phyloP scores from a whole-genome alignment of 1,140 invertebrate genomes.

The Lasioglossum baleicum region DNA sequence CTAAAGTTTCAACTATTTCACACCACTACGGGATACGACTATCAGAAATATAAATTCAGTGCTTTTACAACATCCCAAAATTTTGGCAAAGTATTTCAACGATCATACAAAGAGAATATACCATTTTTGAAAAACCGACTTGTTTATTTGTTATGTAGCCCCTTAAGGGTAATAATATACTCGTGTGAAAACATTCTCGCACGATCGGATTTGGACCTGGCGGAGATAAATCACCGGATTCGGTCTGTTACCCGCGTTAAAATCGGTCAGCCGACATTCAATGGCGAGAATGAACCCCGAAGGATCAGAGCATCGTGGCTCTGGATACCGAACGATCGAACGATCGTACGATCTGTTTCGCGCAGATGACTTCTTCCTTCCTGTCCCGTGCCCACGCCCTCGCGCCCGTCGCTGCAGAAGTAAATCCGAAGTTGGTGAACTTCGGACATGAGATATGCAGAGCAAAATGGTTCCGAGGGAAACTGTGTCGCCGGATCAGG shows the following conservation, averaged over 20 bases:
- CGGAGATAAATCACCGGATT: background rate
- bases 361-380: constrained; percentile 55
- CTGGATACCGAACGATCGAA: constrained; percentile 6
- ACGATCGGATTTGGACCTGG: background rate
- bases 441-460: constrained; percentile 49
- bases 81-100: too few relatives aligned
- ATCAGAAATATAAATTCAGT: too few relatives aligned
- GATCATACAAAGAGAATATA: too few relatives aligned
- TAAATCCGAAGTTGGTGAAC: constrained; percentile 49
- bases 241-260: background rate
- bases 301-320: too few relatives aligned
- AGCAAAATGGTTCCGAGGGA: constrained; percentile 22
- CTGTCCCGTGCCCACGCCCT: background rate
- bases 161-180: too few relatives aligned
- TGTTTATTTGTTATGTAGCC: too few relatives aligned
- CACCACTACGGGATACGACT: too few relatives aligned
- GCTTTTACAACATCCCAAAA: too few relatives aligned
- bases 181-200: background rate
- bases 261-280: constrained; percentile 1
- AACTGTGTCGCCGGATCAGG: constrained; percentile 41
- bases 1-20: too few relatives aligned
- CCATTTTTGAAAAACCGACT: too few relatives aligned
- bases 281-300: background rate
- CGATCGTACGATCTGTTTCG: constrained; percentile 42
- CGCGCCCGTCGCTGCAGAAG: constrained; percentile 42